Evolutionary conservation across 1,140 invertebrate species (phyloP).

Genomic region (Solenopsis fugax): DNA sequence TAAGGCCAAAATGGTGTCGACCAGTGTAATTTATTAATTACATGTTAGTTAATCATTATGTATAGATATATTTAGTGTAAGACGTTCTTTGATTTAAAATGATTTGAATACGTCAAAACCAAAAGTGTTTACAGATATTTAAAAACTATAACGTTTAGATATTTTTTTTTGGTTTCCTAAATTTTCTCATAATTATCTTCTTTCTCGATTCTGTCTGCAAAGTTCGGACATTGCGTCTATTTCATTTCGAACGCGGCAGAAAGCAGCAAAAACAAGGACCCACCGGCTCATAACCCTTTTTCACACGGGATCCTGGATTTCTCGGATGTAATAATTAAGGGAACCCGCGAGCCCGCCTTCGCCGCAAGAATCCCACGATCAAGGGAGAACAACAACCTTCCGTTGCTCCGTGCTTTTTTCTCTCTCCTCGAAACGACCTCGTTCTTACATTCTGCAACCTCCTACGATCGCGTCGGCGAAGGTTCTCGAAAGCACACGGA

Average conservation of each 20-base stretch:
- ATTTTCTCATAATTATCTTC: neutral
- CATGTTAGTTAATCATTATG: neutral
- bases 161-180: neutral
- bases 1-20: too few species aligned
- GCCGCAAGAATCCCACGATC: conserved; percentile 33
- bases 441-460: conserved; percentile 14
- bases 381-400: conserved; percentile 39
- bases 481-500: neutral
- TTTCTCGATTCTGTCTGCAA: neutral
- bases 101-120: neutral
- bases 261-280: neutral
- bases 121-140: neutral
- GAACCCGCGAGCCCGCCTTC: conserved; percentile 1
- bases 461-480: neutral
- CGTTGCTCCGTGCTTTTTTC: conserved; percentile 2
- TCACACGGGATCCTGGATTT: neutral
- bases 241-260: neutral
- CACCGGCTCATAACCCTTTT: neutral
- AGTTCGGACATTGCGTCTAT: neutral
- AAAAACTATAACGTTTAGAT: neutral
- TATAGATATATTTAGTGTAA: neutral
- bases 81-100: neutral
- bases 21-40: conserved; percentile 7
- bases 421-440: neutral
- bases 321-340: conserved; percentile 53